Evolutionary conservation across 2,113 vertebrate genomes (phyloP).

Genomic region (Cettia cetti): DNA sequence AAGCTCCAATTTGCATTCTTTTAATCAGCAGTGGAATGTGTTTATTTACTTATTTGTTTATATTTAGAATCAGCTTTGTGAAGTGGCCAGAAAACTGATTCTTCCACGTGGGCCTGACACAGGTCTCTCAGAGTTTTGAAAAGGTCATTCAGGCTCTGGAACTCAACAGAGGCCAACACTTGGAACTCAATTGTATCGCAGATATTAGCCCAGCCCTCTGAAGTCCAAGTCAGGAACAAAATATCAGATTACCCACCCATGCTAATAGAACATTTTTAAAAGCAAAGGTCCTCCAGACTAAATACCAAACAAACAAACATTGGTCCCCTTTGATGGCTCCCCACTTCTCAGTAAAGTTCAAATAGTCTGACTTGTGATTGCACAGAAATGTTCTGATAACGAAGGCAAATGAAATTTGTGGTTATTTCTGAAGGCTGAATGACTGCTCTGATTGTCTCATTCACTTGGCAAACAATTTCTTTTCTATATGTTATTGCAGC

Average conservation of each 20-base stretch:
- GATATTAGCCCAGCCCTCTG: not conserved
- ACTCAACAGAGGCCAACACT: not conserved
- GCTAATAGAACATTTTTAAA: not conserved
- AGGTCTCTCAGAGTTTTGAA: not conserved
- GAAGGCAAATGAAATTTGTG: conserved; percentile 50
- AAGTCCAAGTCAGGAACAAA: not conserved
- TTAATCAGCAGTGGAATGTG: conserved; percentile 56
- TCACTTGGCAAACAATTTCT: conserved; percentile 63
- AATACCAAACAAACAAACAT: conserved; percentile 58
- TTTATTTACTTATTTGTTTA: conserved; percentile 41
- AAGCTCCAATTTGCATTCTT: conserved; percentile 76
- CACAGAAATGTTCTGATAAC: conserved; percentile 51
- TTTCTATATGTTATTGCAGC: conserved; percentile 46
- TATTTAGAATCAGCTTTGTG: conserved; percentile 65
- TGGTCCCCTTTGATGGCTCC: conserved; percentile 6
- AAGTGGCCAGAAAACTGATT: conserved; percentile 74
- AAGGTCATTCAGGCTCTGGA: not conserved
- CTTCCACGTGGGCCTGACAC: not conserved
- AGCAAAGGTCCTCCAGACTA: conserved; percentile 14
- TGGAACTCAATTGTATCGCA: rapidly evolving
- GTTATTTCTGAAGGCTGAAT: conserved; percentile 40
- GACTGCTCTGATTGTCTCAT: conserved; percentile 42
- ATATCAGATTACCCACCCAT: not conserved
- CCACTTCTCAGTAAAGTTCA: conserved; percentile 35
- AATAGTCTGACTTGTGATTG: conserved; percentile 39